Percentiles rank a stretch among this genome's conserved stretches.
Conservation (phyloP, 2,888 invertebrate species). For the Horisme vitalbata region DNA sequence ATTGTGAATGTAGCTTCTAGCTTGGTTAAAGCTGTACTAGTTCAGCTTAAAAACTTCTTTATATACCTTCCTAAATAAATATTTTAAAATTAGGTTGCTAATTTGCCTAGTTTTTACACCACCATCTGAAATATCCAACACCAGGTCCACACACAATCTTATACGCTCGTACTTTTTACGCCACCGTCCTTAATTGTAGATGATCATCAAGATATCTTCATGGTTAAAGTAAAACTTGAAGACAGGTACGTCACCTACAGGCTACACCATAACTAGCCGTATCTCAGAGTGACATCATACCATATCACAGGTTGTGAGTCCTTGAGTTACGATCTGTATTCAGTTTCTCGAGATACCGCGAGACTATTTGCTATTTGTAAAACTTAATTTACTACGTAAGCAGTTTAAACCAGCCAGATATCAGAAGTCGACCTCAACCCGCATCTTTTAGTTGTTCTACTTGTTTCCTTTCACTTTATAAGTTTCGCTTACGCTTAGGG, state of each 20-base stretch:
- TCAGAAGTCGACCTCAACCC: constrained; percentile 26
- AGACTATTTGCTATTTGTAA: constrained; percentile 11
- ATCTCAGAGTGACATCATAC: constrained; percentile 52
- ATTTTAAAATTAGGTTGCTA: no score
- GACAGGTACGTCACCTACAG: no score
- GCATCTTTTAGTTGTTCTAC: constrained; percentile 18
- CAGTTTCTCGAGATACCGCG: constrained; percentile 32
- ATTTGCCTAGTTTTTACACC: no score
- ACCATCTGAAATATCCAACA: no score
- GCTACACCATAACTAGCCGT: constrained; percentile 42
- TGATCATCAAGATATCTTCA: constrained; percentile 22
- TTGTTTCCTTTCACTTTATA: constrained; percentile 24
- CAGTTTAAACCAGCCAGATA: no score
- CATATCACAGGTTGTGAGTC: constrained; percentile 47
- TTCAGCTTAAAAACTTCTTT: no score
- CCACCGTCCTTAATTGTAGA: constrained; percentile 16
- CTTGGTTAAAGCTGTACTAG: no score
- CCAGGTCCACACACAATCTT: constrained; percentile 4
- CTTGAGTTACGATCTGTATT: constrained; percentile 46
- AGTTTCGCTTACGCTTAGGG: constrained; percentile 3
- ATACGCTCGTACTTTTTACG: constrained; percentile 15
- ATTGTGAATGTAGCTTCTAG: no score
- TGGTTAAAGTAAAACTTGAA: constrained; percentile 31
- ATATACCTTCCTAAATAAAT: no score
- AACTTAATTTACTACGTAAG: no score